Conservation (phyloP, 1,140 invertebrate species). For the Drosophila cardini region DNA sequence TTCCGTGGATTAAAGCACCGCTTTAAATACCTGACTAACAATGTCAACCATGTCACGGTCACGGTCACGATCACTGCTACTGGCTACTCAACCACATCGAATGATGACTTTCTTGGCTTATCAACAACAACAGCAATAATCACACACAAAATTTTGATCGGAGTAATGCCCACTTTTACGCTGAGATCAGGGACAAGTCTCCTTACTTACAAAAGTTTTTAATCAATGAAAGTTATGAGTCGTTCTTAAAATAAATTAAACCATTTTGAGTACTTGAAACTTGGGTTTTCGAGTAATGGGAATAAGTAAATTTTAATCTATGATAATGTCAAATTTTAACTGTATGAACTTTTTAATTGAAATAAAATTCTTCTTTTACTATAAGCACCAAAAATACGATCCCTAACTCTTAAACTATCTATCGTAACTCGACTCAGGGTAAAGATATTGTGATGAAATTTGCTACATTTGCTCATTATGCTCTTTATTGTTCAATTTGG, state of each 20-base stretch:
- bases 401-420: not conserved
- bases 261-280: too few relatives aligned
- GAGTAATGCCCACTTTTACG: not conserved
- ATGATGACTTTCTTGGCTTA: not conserved
- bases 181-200: too few relatives aligned
- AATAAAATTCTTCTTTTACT: too few relatives aligned
- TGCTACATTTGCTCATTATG: not conserved
- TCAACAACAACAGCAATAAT: not conserved
- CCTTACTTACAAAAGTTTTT: too few relatives aligned
- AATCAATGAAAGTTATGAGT: too few relatives aligned
- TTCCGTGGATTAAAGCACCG: conserved; percentile 10
- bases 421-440: not conserved
- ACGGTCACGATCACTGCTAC: not conserved
- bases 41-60: not conserved
- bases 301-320: too few relatives aligned
- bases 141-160: not conserved
- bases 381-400: not conserved
- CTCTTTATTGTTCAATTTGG: not conserved
- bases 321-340: too few relatives aligned
- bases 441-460: not conserved
- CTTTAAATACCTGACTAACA: not conserved
- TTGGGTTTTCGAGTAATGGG: too few relatives aligned
- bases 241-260: too few relatives aligned
- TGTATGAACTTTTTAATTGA: too few relatives aligned
- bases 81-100: not conserved